Base-by-base conservation (phyloP, 2,888 invertebrate genomes). In the Caenorhabditis macrosperma region DNA sequence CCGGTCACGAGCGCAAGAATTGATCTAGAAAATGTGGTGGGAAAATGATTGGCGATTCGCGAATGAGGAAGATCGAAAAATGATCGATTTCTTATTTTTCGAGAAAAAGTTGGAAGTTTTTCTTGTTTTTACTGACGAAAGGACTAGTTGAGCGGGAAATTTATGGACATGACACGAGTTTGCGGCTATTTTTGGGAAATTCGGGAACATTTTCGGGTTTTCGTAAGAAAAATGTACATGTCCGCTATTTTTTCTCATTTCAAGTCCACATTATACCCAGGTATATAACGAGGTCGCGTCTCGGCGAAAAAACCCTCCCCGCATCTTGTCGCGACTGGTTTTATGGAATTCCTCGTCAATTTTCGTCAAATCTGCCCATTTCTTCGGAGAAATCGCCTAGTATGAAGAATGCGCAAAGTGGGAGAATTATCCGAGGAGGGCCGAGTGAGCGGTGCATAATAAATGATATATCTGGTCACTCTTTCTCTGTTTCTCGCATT, bases 381-480 rank as follows among this genome's bases (percentile, higher is more conserved):
- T 33, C 33, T n/a, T n/a, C n/a, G n/a, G n/a, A n/a, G n/a, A n/a
- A n/a, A n/a, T n/a, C n/a, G n/a, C n/a, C n/a, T n/a, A n/a, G n/a
- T n/a, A n/a, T n/a, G n/a, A 9, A 33, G 33, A 33, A 33, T 5
- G 33, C 6, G 9, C 5, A 33, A 33, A 9, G 33, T 7, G 9
- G 33, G 33, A 33, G 33, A 33, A 33, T 9, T 33, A 33, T n/a
- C n/a, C n/a, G n/a, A n/a, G n/a, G n/a, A n/a, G n/a, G n/a, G n/a
- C n/a, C n/a, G n/a, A n/a, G n/a, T n/a, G n/a, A 10, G 33, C 10
- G 33, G 33, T 33, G 46, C 38, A 60, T 60, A 59, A 46, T 46
- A 60, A 60, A 60, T 60, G 44, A 60, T 28, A 46, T 28, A 3
- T n/a, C 15, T 59, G 26, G 22, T 24, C 20, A 59, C 26, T 35